Conservation (phyloP, 2,888 invertebrate species). For the Diarsia mendica region DNA sequence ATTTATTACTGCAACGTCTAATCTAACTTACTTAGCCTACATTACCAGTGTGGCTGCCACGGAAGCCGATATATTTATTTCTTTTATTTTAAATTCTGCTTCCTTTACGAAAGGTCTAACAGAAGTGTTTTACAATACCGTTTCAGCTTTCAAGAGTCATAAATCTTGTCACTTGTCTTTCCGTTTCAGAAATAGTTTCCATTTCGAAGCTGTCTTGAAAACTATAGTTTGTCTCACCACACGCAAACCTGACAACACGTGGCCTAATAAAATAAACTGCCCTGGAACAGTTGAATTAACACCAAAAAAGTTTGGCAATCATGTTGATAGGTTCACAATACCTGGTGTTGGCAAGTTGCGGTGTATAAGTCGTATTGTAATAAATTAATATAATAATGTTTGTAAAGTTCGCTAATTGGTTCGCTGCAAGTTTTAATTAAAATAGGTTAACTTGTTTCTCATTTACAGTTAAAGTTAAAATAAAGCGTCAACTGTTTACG, state of each 20-base stretch:
- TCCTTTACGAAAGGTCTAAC: not conserved
- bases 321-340: slow-evolving; percentile 29
- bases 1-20: slow-evolving; percentile 29
- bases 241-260: slow-evolving; percentile 34
- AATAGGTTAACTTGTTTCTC: slow-evolving; percentile 32
- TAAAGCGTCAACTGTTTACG: not conserved
- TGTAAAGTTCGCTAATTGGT: slow-evolving; percentile 31
- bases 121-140: not conserved
- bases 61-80: not conserved
- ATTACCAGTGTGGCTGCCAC: slow-evolving; percentile 1
- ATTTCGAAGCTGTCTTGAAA: slow-evolving; percentile 48
- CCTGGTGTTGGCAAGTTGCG: slow-evolving; percentile 26
- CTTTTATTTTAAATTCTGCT: slow-evolving; percentile 17
- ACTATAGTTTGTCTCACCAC: slow-evolving; percentile 32
- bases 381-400: slow-evolving; percentile 52
- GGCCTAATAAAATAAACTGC: slow-evolving; percentile 28
- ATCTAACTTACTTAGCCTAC: slow-evolving; percentile 14
- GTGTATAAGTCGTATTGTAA: slow-evolving; percentile 36
- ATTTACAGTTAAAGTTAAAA: slow-evolving; percentile 22
- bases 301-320: slow-evolving; percentile 25
- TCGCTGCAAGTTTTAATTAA: slow-evolving; percentile 49
- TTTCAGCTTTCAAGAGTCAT: slow-evolving; percentile 34
- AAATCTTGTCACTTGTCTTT: slow-evolving; percentile 40
- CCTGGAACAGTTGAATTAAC: slow-evolving; percentile 27
- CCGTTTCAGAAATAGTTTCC: slow-evolving; percentile 34